Base-by-base conservation (phyloP, 2,113 vertebrate species). In the Myodes glareolus region DNA sequence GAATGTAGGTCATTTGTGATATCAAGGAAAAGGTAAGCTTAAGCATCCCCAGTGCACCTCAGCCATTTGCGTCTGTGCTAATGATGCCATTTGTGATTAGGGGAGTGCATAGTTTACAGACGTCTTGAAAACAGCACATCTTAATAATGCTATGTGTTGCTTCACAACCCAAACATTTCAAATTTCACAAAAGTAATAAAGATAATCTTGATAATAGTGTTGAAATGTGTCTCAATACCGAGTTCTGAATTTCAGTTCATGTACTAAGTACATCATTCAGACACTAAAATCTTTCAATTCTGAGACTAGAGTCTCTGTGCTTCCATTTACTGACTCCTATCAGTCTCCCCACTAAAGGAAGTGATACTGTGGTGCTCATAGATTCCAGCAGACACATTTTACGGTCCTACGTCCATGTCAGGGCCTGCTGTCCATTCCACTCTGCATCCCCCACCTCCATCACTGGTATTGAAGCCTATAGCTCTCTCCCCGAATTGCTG, bases 1-100 rank as follows among this genome's bases (percentile, higher is more conserved):
- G 89, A 95, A 95, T 98, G 92, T 84, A 92, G 92, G 85, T 90
- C 86, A 2, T 78, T 73, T 82, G 47, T 95, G 91, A 19, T 84
- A 88, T 55, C 55, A 89, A 42, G 29, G 31, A 92, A 84, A 58
- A 12, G 50, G 2, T 87, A 89, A 65, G 29, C 63, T 91, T 42
- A 70, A 88, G 61, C 21, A 50, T 89, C 55, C 68, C 94, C 29
- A 25, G 0, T 50, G 75, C 42, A 33, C 12, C 52, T 1, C 13
- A 91, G 45, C 72, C 76, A 61, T 89, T 91, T 90, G 52, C 61
- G 72, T 42, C 50, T 75, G 21, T 23, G 9, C 45, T 76, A 52
- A 82, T 73, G 31, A 29, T 80, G 78, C 7, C 36, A 29, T 47
- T 52, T 11, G 14, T 7, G 55, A 39, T 89, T n/a, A 77, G 13